These are phyloP conservation scores for Phaenicophaeus curvirostris DNA, from an alignment of 2,797 vertebrate genomes.

Conservation along the genomic window DNA sequence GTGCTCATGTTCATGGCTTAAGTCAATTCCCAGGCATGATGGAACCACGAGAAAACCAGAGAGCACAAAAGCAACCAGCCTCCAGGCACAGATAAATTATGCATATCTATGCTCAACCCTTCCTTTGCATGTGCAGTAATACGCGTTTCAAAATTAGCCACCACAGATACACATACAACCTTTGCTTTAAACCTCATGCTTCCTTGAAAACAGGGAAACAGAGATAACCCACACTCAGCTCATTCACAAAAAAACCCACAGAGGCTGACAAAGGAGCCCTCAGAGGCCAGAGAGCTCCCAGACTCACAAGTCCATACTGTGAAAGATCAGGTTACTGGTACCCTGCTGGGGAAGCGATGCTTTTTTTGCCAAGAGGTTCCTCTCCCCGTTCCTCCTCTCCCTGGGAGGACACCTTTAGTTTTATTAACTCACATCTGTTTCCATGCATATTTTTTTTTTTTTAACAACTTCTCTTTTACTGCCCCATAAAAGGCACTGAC, in stretches of 20 bases:
- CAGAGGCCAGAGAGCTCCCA: background rate
- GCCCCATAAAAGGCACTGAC: background rate
- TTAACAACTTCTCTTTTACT: background rate
- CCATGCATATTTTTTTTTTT: background rate
- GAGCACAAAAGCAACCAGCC: background rate
- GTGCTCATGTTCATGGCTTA: background rate
- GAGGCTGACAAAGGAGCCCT: background rate
- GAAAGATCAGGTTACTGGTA: background rate
- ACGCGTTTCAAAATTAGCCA: background rate
- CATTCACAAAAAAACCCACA: background rate
- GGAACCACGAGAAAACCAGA: background rate
- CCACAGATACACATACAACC: background rate
- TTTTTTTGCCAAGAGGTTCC: background rate
- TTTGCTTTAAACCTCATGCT: background rate
- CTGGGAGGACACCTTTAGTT: background rate
- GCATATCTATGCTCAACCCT: background rate
- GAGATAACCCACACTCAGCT: background rate
- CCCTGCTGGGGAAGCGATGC: background rate
- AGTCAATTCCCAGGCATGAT: background rate
- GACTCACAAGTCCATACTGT: background rate
- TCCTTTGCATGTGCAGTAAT: background rate
- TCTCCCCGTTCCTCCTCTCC: background rate
- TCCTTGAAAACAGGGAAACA: background rate
- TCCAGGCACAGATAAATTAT: constrained; percentile 5
- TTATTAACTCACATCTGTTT: background rate